phyloP scores from a whole-genome alignment of 2,888 invertebrate genomes.

The Euphydryas editha region DNA sequence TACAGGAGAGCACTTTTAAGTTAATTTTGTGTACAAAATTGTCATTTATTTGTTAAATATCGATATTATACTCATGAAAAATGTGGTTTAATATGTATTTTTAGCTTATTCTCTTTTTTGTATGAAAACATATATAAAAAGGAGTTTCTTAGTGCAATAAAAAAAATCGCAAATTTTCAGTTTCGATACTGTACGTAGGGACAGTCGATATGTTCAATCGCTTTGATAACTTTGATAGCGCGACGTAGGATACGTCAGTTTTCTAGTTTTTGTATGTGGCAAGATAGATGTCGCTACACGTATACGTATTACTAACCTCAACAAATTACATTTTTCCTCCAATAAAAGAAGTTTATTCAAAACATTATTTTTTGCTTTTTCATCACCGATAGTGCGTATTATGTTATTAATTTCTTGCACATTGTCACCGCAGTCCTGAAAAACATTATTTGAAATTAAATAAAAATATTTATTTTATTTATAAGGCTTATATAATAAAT shows the following conservation, averaged over 20 bases:
- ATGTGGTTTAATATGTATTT: too few relatives aligned
- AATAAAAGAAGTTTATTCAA: conserved; percentile 50
- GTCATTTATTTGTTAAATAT: too few relatives aligned
- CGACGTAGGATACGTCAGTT: not conserved
- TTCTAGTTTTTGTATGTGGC: not conserved
- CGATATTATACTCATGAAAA: too few relatives aligned
- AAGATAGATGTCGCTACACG: not conserved
- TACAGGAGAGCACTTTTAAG: too few relatives aligned
- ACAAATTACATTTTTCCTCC: conserved; percentile 50
- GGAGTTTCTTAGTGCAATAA: too few relatives aligned
- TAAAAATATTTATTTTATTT: not conserved
- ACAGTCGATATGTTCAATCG: too few relatives aligned
- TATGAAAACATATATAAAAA: too few relatives aligned
- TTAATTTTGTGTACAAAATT: too few relatives aligned
- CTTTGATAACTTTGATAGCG: too few relatives aligned
- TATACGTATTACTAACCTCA: not conserved
- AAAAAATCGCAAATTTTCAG: too few relatives aligned
- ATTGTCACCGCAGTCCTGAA: conserved; percentile 58
- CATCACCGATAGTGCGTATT: conserved; percentile 52
- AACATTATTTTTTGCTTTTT: conserved; percentile 50
- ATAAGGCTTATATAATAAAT: not conserved
- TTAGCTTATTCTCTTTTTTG: too few relatives aligned
- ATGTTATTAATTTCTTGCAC: conserved; percentile 51
- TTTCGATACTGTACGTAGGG: too few relatives aligned
- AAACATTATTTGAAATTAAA: conserved; percentile 18